These are phyloP conservation scores for Theonella swinhoei DNA, from an alignment of 37 sponge, comb jelly and placozoan species.

Conservation along the genomic window DNA sequence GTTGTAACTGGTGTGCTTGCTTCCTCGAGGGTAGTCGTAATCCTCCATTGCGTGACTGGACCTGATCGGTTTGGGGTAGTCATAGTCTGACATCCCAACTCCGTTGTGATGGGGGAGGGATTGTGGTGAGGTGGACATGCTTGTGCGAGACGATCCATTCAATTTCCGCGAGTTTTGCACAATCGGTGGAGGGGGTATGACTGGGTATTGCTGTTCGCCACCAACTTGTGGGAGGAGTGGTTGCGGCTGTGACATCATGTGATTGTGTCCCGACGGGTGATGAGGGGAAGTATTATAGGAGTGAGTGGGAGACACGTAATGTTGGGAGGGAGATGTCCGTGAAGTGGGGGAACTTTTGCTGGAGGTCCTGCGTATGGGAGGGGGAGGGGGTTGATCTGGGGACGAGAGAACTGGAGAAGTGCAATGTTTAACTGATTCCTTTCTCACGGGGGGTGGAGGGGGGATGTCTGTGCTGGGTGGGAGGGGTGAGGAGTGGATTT, in stretches of 20 bases:
- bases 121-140: neutral
- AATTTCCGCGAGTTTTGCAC: neutral
- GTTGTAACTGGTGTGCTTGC: neutral
- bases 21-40: neutral
- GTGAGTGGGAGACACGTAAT: neutral
- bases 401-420: neutral
- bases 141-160: neutral
- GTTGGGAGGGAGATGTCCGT: neutral
- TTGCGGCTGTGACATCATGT: neutral
- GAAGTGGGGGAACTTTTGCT: neutral
- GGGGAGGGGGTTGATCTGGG: neutral
- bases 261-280: neutral
- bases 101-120: neutral
- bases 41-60: neutral
- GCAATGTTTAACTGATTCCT: neutral
- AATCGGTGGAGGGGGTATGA: neutral
- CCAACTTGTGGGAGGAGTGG: neutral
- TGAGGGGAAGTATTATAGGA: neutral
- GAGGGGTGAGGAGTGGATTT: neutral
- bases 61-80: constrained; percentile 1
- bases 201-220: neutral
- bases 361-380: neutral
- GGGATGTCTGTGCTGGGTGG: neutral
- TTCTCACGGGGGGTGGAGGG: constrained; percentile 1
- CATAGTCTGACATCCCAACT: constrained; percentile 21